Evolutionary conservation across 2,113 vertebrate genomes (phyloP).

Genomic region (Takifugu bimaculatus): DNA sequence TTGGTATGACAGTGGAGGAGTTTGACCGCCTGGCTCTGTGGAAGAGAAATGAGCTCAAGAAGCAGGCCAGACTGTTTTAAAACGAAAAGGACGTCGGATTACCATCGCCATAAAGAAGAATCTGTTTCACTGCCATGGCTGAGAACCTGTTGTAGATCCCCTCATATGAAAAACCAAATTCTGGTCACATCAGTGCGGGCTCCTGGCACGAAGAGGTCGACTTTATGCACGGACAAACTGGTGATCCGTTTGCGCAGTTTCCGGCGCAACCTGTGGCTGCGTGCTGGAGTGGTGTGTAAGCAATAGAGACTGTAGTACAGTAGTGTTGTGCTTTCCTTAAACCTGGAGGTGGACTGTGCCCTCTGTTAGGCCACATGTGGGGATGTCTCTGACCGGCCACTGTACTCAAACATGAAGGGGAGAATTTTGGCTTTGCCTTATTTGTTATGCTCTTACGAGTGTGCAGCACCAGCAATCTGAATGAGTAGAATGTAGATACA

Average conservation of each 20-base stretch:
- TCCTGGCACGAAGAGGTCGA: slow-evolving; percentile 9
- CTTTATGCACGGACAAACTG: slow-evolving; percentile 30
- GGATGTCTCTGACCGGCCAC: slow-evolving; percentile 36
- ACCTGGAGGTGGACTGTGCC: slow-evolving; percentile 8
- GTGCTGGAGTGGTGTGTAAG: slow-evolving; percentile 46
- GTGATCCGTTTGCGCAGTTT: slow-evolving; percentile 24
- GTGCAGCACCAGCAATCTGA: slow-evolving; percentile 75
- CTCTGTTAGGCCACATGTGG: slow-evolving; percentile 8
- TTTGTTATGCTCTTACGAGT: slow-evolving; percentile 65
- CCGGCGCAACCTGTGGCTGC: slow-evolving; percentile 17
- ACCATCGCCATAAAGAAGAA: background rate
- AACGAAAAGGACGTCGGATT: background rate
- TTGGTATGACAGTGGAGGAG: slow-evolving; percentile 93
- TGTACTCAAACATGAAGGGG: slow-evolving; percentile 38
- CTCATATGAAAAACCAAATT: slow-evolving; percentile 52
- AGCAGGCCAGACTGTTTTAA: slow-evolving; percentile 96
- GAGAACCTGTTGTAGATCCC: slow-evolving; percentile 60
- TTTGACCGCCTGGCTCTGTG: slow-evolving; percentile 97
- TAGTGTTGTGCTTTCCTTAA: slow-evolving; percentile 40
- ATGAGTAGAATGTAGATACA: slow-evolving; percentile 71
- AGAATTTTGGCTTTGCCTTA: slow-evolving; percentile 75
- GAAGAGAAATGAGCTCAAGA: slow-evolving; percentile 98
- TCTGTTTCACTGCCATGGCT: slow-evolving; percentile 69
- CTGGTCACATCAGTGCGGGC: slow-evolving; percentile 39
- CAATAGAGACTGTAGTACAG: slow-evolving; percentile 57